Evolutionary conservation across 2,888 invertebrate species (phyloP), one percentile per base, ranked within the genome.

Genomic region (Smittia aterrima): DNA sequence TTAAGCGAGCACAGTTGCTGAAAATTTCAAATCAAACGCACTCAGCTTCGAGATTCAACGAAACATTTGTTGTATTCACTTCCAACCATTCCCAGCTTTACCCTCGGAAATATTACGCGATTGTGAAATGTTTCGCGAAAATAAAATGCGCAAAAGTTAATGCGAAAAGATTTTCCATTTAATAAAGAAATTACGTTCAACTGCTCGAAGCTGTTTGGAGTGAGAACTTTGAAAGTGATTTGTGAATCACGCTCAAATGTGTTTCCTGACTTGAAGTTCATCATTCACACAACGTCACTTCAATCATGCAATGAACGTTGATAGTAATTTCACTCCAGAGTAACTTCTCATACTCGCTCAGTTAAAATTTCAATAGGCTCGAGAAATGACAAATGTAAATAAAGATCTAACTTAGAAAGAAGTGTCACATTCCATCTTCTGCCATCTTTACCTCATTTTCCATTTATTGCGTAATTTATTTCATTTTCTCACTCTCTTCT

Each of bases 101-200:
- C 38, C 9, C 38, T 38, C 38, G 4, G 47, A 11, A 47, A n/a
- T 11, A 13, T 6, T 13, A 47, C 3, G 16, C 47, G 47, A 32
- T n/a, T 38, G 38, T 4, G 38, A 16, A 47, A 47, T 47, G 11
- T n/a, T 47, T n/a, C 16, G 47, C 32, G 9, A 32, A 32, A 32
- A 32, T 3, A 32, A 9, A 32, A n/a, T n/a, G n/a, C n/a, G 32
- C 32, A 32, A 32, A 32, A 6, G 3, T 3, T 32, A 32, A 32
- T 32, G 32, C 32, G 16, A 66, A 32, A 16, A 67, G 67, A 67
- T 40, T 66, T 66, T 66, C 64, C 66, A 66, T 66, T 66, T 32
- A 67, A 41, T 47, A 47, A 68, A 47, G 25, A 54, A 70, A 54
- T 70, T 70, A 70, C 70, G 53, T 32, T 54, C 53, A 41, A 70